phyloP scores from a whole-genome alignment of 2,888 invertebrate genomes.

The Silvanus unidentatus region DNA sequence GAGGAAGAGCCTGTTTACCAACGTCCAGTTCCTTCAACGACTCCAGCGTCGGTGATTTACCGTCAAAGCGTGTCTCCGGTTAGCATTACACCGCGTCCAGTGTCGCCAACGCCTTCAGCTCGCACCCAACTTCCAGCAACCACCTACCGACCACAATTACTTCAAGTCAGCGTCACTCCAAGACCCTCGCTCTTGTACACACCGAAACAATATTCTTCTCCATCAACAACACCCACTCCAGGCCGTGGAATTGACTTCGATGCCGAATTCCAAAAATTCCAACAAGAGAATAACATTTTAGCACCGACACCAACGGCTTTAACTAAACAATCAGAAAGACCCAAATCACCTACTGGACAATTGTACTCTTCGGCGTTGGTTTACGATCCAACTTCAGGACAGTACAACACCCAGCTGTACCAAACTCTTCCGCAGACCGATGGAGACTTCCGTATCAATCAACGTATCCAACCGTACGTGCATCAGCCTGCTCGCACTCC shows the following conservation, averaged over 20 bases:
- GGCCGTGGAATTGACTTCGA: slow-evolving; percentile 55
- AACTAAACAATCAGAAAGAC: slow-evolving; percentile 39
- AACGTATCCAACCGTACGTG: slow-evolving; percentile 69
- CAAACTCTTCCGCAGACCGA: slow-evolving; percentile 69
- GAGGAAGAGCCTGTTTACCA: slow-evolving; percentile 32
- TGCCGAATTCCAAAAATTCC: slow-evolving; percentile 68
- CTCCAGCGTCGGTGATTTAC: slow-evolving; percentile 44
- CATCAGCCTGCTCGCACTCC: slow-evolving; percentile 48
- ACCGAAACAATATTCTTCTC: slow-evolving; percentile 34
- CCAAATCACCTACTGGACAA: slow-evolving; percentile 46
- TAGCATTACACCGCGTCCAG: slow-evolving; percentile 57
- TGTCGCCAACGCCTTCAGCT: slow-evolving; percentile 39
- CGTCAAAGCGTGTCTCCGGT: slow-evolving; percentile 48
- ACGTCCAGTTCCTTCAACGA: slow-evolving; percentile 47
- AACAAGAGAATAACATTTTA: slow-evolving; percentile 57
- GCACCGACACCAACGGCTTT: slow-evolving; percentile 51
- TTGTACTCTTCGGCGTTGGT: slow-evolving; percentile 73
- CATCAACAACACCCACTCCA: slow-evolving; percentile 36
- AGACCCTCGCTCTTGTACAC: slow-evolving; percentile 45
- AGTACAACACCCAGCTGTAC: slow-evolving; percentile 72
- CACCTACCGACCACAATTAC: slow-evolving; percentile 58
- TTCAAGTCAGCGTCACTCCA: slow-evolving; percentile 56
- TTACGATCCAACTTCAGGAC: slow-evolving; percentile 69
- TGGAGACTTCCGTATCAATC: slow-evolving; percentile 66
- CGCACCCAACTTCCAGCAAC: slow-evolving; percentile 58